Evolutionary conservation across 2,888 invertebrate genomes (phyloP).

Genomic region (Cantharis lateralis): DNA sequence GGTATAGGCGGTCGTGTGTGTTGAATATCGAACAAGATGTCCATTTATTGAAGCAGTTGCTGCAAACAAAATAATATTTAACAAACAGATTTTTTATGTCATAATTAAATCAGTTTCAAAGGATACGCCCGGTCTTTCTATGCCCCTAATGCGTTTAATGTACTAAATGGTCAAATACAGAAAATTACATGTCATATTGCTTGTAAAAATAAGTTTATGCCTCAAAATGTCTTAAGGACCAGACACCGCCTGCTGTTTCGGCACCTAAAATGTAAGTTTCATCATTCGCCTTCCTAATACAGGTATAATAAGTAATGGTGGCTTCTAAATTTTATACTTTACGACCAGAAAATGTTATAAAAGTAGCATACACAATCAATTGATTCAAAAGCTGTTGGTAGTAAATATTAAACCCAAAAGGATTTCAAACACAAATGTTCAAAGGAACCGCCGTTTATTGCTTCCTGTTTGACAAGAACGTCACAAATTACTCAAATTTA

Average conservation of each 20-base stretch:
- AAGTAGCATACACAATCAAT: background rate
- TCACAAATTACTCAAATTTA: conserved; percentile 9
- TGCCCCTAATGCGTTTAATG: background rate
- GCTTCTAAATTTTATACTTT: conserved; percentile 2
- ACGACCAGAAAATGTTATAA: background rate
- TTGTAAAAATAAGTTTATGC: background rate
- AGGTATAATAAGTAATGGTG: background rate
- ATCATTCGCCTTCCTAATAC: background rate
- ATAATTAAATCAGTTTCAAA: conserved; percentile 11
- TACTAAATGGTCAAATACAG: background rate
- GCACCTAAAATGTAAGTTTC: conserved; percentile 3
- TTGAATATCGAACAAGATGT: conserved; percentile 10
- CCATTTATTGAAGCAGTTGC: background rate
- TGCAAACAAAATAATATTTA: conserved; percentile 10
- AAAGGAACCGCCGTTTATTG: background rate
- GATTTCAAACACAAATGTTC: background rate
- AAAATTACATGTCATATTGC: background rate
- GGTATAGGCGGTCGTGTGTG: conserved; percentile 18
- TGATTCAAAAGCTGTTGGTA: background rate
- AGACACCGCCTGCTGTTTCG: conserved; percentile 3
- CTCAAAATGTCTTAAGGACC: background rate
- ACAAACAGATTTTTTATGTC: conserved; percentile 10
- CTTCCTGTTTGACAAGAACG: conserved; percentile 5
- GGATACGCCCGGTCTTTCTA: background rate
- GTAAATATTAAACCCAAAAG: background rate